These are phyloP conservation scores for Lithobius niger DNA, from an alignment of 1,140 invertebrate genomes.

Conservation along the genomic window DNA sequence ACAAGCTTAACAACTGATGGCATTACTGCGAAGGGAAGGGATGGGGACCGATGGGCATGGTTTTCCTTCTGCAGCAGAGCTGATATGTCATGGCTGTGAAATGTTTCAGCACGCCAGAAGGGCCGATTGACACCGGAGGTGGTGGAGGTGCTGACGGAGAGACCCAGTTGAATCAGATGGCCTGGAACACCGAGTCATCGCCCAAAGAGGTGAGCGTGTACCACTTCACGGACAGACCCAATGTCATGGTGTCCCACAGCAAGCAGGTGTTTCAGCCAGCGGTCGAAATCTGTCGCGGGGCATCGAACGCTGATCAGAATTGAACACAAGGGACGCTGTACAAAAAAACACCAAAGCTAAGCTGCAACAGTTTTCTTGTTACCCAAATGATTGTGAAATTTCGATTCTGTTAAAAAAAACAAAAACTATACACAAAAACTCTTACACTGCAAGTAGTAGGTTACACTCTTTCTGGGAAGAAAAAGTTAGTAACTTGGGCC, in stretches of 20 bases:
- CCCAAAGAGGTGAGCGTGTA: constrained; percentile 9
- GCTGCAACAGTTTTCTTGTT: neutral
- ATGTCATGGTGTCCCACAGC: constrained; percentile 6
- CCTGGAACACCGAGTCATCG: constrained; percentile 1
- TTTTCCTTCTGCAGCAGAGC: no score
- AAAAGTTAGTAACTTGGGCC: neutral
- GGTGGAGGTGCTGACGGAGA: neutral
- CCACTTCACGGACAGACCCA: neutral
- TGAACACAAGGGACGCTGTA: no score
- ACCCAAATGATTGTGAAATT: neutral
- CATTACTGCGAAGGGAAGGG: no score
- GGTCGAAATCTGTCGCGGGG: constrained; percentile 2
- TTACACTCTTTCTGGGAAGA: neutral
- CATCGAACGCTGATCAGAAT: neutral
- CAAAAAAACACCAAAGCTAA: neutral
- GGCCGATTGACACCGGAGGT: neutral
- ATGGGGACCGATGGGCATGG: no score
- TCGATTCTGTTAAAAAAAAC: no score
- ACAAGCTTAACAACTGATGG: no score
- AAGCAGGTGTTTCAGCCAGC: constrained; percentile 7
- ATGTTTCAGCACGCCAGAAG: constrained; percentile 6
- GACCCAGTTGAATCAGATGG: constrained; percentile 5
- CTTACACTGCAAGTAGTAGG: neutral
- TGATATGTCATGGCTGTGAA: neutral
- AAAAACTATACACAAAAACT: neutral